phyloP scores from a whole-genome alignment of 2,113 vertebrate genomes.

The Chaenogobius annularis region DNA sequence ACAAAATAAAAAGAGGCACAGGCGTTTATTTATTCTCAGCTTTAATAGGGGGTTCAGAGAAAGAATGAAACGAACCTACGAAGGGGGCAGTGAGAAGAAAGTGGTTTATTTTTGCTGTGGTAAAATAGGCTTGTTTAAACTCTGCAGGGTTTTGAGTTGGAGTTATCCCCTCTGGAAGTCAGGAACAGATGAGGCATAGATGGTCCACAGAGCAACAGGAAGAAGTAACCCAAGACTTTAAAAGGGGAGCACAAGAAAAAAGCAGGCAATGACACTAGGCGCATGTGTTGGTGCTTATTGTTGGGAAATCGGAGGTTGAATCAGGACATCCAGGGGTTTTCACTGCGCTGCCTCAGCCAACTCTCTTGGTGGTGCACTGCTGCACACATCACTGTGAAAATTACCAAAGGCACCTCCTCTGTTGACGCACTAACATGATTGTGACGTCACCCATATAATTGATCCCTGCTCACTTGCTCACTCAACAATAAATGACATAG shows the following conservation, averaged over 20 bases:
- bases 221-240: constrained; percentile 51
- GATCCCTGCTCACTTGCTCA: constrained; percentile 25
- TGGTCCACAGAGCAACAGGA: constrained; percentile 39
- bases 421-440: constrained; percentile 50
- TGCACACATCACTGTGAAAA: constrained; percentile 22
- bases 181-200: constrained; percentile 17
- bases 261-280: neutral
- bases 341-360: constrained; percentile 28
- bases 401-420: constrained; percentile 24
- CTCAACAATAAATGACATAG: neutral
- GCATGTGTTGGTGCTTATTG: constrained; percentile 54
- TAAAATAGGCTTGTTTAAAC: constrained; percentile 67
- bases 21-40: constrained; percentile 65
- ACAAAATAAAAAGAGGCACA: constrained; percentile 70
- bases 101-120: constrained; percentile 69
- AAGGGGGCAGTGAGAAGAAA: constrained; percentile 25
- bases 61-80: constrained; percentile 4
- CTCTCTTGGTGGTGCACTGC: neutral
- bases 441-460: constrained; percentile 46
- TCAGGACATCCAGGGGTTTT: constrained; percentile 41
- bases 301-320: constrained; percentile 60
- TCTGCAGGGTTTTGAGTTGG: constrained; percentile 53
- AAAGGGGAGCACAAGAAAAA: constrained; percentile 23
- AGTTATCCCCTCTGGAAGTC: constrained; percentile 51
- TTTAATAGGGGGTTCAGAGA: constrained; percentile 41